These are phyloP conservation scores for Diorhabda elongata DNA, from an alignment of 1,140 invertebrate genomes.

Conservation along the genomic window DNA sequence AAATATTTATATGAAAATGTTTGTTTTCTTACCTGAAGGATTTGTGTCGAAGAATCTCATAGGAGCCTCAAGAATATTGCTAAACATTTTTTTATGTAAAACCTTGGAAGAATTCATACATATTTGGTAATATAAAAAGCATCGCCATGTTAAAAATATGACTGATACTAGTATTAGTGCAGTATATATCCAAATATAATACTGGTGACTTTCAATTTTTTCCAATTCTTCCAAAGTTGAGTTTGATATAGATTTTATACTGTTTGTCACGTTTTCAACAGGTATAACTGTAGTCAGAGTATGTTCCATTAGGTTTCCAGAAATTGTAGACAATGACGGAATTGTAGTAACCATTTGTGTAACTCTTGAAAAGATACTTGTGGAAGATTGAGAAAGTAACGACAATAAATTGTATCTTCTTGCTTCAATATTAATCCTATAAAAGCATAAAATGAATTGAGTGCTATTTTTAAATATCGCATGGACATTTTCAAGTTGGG, in stretches of 20 bases:
- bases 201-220: neutral
- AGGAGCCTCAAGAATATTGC: slow-evolving; percentile 63
- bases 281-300: neutral
- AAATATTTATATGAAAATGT: too few relatives aligned
- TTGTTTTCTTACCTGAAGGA: slow-evolving; percentile 47
- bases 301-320: neutral
- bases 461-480: too few relatives aligned
- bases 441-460: too few relatives aligned
- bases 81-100: slow-evolving; percentile 82
- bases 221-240: neutral
- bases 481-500: too few relatives aligned
- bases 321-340: too few relatives aligned
- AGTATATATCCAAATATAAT: neutral
- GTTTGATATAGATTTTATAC: neutral
- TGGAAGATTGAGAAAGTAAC: too few relatives aligned
- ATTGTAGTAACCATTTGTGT: too few relatives aligned
- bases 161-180: slow-evolving; percentile 28
- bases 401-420: too few relatives aligned
- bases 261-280: neutral
- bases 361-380: too few relatives aligned
- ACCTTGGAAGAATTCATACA: slow-evolving; percentile 76
- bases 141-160: slow-evolving; percentile 56
- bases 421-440: too few relatives aligned
- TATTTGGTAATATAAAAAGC: slow-evolving; percentile 70
- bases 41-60: slow-evolving; percentile 64